Evolutionary conservation across 2,113 vertebrate species (phyloP), one percentile per base, ranked within the genome.

Genomic region (Chitala chitala): DNA sequence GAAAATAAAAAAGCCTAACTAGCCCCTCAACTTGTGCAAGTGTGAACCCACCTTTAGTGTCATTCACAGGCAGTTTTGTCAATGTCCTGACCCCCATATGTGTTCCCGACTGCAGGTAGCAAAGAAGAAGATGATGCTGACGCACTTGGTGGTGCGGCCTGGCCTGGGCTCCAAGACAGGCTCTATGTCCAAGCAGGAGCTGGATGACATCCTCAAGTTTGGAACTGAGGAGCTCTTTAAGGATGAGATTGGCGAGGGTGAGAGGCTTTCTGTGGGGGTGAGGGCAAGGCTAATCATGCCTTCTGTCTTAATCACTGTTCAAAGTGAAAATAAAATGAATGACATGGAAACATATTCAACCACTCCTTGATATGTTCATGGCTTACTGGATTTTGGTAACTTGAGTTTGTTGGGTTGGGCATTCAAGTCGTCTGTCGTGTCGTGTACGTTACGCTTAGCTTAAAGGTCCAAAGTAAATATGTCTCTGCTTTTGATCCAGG

Each of bases 111-210:
- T 17, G 38, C 59, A 92, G 88, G 96, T 99, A 88, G 96, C 97
- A 2, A 99, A 99, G 89, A 99, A 99, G 85, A 99, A 99, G 84
- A 99, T 98, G 96, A 99, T 99, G 97, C 84, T 99, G 74, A 99
- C 97, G 3, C 97, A 99, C 79, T 86, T 99, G 71, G 97, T 99
- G 74, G 97, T 99, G 79, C 90, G 97, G 24, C 97, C 97, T 0
- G 97, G 96, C 46, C 84, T 99, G 51, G 97, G 97, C 75, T 98
- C 96, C 74, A 98, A 98, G 84, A 98, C 96, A 0, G 96, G 96
- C 38, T 98, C 96, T 77, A 99, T 99, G 97, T 98, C 95, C 69
- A 99, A 99, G 77, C 97, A 99, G 85, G 96, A 99, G 80, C 94
- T 99, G 44, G 96, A 99, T 74, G 96, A 99, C 74, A 99, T 99